Base-by-base conservation (phyloP, 2,888 invertebrate genomes). In the Catotricha subobsoleta region DNA sequence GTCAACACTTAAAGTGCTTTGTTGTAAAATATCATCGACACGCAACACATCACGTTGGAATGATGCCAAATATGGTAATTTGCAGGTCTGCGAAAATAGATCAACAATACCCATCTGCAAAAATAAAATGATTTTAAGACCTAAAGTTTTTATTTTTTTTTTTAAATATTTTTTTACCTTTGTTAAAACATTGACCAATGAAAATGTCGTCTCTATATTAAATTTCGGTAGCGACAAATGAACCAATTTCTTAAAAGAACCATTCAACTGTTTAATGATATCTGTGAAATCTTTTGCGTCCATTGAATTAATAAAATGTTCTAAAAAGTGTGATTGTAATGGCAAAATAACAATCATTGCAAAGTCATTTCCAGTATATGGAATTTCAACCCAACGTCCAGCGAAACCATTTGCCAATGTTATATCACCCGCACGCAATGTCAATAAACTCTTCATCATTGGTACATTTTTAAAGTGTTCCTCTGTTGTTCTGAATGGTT, bases 361-460 rank as follows among this genome's bases (percentile, higher is more conserved):
- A 48, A 67, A 69, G 41, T 66, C 58, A 7, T 63, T 54, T 12
- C 55, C 55, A 69, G 71, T 67, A 50, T 80, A 81, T 6, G 79
- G 79, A 39, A 81, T 53, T 52, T 76, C 71, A 21, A 80, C 59
- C 43, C 74, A 72, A 49, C 72, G 67, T 34, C 76, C 72, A 45
- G 74, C 71, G 6, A 78, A 57, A 18, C 67, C 66, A 10, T 67
- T 64, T 13, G 76, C 52, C 35, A 67, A 59, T 7, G 66, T 70
- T 45, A 73, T 35, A 13, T 10, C 15, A 18, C 36, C 40, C 2
- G 33, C 18, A 3, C 67, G 68, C 51, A 72, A 74, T 9, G 52
- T 58, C 3, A 69, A 69, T 16, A 60, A 60, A 34, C 67, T 66
- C 52, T 70, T 70, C 78, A 80, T 78, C 68, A 76, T 69, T 1